Evolutionary conservation across 2,113 vertebrate species (phyloP).

Genomic region (Herpetotheres cachinnans): DNA sequence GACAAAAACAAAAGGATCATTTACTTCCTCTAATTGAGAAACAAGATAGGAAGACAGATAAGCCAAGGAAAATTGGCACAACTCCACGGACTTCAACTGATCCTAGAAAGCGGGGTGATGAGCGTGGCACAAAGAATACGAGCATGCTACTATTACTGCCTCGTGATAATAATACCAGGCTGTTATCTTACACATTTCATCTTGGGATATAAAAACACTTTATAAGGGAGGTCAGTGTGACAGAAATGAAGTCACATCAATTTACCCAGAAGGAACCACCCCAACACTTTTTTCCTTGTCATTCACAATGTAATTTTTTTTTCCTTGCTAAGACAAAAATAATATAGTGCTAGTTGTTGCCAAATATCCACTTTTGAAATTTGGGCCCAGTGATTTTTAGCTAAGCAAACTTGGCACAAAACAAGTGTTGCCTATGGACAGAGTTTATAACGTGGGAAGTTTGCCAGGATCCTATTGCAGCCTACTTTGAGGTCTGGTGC

Average conservation of each 20-base stretch:
- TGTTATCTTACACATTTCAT: not conserved
- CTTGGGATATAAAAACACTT: not conserved
- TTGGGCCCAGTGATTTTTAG: constrained; percentile 39
- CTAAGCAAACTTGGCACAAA: constrained; percentile 56
- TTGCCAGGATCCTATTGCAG: constrained; percentile 57
- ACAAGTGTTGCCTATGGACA: constrained; percentile 13
- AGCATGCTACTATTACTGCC: not conserved
- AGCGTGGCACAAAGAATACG: not conserved
- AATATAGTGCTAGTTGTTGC: not conserved
- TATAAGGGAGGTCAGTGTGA: not conserved
- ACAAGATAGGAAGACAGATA: constrained; percentile 45
- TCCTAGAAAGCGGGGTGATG: not conserved
- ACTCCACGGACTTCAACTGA: not conserved
- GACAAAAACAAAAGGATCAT: constrained; percentile 3
- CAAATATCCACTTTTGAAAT: constrained; percentile 41
- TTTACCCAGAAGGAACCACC: not conserved
- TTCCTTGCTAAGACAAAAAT: constrained; percentile 15
- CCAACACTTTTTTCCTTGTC: not conserved
- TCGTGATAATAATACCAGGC: not conserved
- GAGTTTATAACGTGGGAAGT: constrained; percentile 20
- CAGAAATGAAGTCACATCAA: not conserved
- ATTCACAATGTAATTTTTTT: not conserved
- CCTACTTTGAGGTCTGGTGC: constrained; percentile 45
- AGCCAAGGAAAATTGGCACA: constrained; percentile 58
- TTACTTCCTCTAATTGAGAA: constrained; percentile 26